phyloP scores from a whole-genome alignment of 2,888 invertebrate genomes.

The Andricus curvator region DNA sequence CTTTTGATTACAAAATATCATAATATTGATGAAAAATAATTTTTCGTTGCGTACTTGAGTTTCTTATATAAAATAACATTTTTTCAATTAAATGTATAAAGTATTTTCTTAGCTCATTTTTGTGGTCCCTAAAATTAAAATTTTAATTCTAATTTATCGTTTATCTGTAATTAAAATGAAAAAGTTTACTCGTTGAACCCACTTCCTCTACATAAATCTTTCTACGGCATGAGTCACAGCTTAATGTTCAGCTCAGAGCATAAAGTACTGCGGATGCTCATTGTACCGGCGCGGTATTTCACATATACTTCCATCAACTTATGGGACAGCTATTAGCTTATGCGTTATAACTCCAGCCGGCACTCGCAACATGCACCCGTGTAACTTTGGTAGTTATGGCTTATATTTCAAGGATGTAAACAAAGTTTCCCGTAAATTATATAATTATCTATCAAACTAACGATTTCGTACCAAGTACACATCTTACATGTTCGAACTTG shows the following conservation, averaged over 20 bases:
- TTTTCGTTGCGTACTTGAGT: too few species aligned
- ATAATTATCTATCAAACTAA: background rate
- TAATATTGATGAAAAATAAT: too few species aligned
- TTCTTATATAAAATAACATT: too few species aligned
- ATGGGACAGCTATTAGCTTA: slow-evolving; percentile 22
- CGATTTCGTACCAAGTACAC: too few species aligned
- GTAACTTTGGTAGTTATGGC: slow-evolving; percentile 1
- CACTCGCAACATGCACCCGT: background rate
- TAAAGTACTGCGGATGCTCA: background rate
- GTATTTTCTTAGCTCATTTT: too few species aligned
- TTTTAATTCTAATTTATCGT: background rate
- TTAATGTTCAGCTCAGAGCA: background rate
- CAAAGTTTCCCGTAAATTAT: background rate
- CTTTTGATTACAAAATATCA: too few species aligned
- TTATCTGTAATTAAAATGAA: background rate
- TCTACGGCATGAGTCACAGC: slow-evolving; percentile 2
- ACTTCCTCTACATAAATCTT: background rate
- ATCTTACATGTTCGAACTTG: too few species aligned
- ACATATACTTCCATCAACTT: slow-evolving; percentile 18
- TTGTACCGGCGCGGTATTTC: slow-evolving; percentile 13
- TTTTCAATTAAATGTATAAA: too few species aligned
- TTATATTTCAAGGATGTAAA: slow-evolving; percentile 20
- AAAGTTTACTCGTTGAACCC: background rate
- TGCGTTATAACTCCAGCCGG: slow-evolving; percentile 11
- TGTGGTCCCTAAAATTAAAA: too few species aligned